Evolutionary conservation across 2,113 vertebrate genomes (phyloP).

Genomic region (Thermophis baileyi): DNA sequence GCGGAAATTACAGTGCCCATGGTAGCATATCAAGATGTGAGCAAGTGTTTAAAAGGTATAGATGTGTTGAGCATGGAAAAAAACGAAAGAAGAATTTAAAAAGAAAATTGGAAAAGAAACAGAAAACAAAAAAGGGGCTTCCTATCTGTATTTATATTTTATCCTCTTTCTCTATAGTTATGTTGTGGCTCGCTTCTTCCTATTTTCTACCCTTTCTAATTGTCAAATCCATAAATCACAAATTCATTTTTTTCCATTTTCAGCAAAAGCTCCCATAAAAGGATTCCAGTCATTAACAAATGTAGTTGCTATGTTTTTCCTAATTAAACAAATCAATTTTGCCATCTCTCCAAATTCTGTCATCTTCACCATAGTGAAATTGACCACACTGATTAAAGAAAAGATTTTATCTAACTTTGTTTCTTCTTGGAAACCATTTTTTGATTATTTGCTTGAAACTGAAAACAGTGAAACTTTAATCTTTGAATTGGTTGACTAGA

Average conservation of each 20-base stretch:
- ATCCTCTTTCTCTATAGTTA: not conserved
- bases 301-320: not conserved
- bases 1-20: not conserved
- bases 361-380: not conserved
- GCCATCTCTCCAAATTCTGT: not conserved
- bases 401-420: not conserved
- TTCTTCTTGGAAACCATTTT: not conserved
- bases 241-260: not conserved
- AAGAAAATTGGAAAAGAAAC: not conserved
- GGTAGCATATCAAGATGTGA: not conserved
- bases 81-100: not conserved
- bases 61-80: not conserved
- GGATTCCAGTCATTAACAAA: not conserved
- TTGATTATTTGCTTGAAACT: not conserved
- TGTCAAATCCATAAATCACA: not conserved
- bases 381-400: not conserved
- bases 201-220: not conserved
- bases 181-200: not conserved
- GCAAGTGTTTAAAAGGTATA: not conserved
- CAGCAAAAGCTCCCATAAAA: not conserved
- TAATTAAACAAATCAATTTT: not conserved
- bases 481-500: not conserved
- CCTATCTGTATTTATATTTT: not conserved
- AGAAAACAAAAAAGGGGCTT: not conserved
- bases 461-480: not conserved